A percentile compares a stretch with the other conserved stretches of the same genome.
phyloP scores from a whole-genome alignment of 2,797 vertebrate genomes.

The Tenualosa thibaudeaui region DNA sequence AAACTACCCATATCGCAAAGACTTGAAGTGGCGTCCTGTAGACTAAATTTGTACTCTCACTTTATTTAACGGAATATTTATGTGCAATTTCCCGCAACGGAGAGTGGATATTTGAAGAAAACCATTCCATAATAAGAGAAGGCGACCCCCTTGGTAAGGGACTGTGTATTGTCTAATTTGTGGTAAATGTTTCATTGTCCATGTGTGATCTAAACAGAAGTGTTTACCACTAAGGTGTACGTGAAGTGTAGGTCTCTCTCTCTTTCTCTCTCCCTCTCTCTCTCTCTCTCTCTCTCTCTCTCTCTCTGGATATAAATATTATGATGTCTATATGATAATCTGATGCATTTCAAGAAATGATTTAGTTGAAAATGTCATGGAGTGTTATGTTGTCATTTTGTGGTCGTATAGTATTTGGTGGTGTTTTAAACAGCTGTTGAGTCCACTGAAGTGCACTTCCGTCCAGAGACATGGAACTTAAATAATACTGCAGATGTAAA shows the following conservation, averaged over 20 bases:
- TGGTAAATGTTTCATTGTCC: constrained; percentile 73
- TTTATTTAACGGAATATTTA: constrained; percentile 87
- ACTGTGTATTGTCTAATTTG: constrained; percentile 72
- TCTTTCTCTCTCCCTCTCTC: constrained; percentile 55
- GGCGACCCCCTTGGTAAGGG: constrained; percentile 84
- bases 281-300: constrained; percentile 53
- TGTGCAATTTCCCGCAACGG: constrained; percentile 86
- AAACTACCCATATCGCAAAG: constrained; percentile 41
- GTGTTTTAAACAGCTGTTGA: constrained; percentile 75
- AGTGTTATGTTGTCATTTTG: constrained; percentile 75
- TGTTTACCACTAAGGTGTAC: constrained; percentile 78
- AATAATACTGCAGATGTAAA: constrained; percentile 89
- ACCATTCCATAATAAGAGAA: constrained; percentile 87
- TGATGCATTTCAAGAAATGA: constrained; percentile 71
- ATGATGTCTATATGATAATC: constrained; percentile 74
- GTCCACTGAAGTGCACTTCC: constrained; percentile 81
- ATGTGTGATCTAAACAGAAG: constrained; percentile 62
- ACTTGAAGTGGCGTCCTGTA: constrained; percentile 52
- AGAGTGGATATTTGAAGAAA: constrained; percentile 86
- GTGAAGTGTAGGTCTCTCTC: constrained; percentile 74
- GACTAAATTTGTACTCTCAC: constrained; percentile 60
- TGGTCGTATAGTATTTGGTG: constrained; percentile 73
- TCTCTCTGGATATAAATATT: constrained; percentile 78
- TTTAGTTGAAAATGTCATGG: constrained; percentile 67
- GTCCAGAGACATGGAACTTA: constrained; percentile 78